Conservation (phyloP, 2,797 vertebrate species). For the Salmo trutta region DNA sequence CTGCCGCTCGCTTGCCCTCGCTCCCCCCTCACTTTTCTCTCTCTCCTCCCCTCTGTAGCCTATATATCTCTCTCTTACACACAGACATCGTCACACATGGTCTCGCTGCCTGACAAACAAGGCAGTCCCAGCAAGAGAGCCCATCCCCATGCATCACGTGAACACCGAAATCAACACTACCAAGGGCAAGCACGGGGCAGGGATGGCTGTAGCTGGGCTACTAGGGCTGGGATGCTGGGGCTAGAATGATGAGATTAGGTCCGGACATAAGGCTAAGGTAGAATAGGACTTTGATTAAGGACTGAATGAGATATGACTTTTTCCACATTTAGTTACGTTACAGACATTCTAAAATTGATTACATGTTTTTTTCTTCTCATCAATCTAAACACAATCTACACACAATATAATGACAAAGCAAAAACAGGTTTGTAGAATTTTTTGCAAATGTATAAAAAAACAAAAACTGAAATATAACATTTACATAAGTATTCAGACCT, state of each 20-base stretch:
- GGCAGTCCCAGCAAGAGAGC: constrained; percentile 47
- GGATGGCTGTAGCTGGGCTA: constrained; percentile 19
- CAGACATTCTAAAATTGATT: too few relatives aligned
- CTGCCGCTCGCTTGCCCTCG: constrained; percentile 48
- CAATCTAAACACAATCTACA: too few relatives aligned
- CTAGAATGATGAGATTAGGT: constrained; percentile 9
- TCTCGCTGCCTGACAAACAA: constrained; percentile 55
- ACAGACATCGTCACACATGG: constrained; percentile 58
- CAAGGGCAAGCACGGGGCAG: constrained; percentile 42
- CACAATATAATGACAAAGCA: too few relatives aligned
- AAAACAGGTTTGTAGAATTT: too few relatives aligned
- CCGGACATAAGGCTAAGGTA: constrained; percentile 5
- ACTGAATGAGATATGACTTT: background rate
- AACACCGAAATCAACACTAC: background rate
- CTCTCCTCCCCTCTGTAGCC: constrained; percentile 23
- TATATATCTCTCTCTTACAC: constrained; percentile 25
- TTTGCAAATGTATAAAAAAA: too few relatives aligned
- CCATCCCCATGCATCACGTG: constrained; percentile 44
- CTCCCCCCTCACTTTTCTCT: constrained; percentile 34
- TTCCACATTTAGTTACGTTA: too few relatives aligned
- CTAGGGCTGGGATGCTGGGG: constrained; percentile 7
- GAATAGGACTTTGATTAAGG: background rate
- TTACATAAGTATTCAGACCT: too few relatives aligned
- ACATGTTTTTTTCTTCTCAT: too few relatives aligned
- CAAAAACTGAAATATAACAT: too few relatives aligned